Evolutionary conservation across 2,888 invertebrate species (phyloP).

Genomic region (Lordiphosa andalusiaca): DNA sequence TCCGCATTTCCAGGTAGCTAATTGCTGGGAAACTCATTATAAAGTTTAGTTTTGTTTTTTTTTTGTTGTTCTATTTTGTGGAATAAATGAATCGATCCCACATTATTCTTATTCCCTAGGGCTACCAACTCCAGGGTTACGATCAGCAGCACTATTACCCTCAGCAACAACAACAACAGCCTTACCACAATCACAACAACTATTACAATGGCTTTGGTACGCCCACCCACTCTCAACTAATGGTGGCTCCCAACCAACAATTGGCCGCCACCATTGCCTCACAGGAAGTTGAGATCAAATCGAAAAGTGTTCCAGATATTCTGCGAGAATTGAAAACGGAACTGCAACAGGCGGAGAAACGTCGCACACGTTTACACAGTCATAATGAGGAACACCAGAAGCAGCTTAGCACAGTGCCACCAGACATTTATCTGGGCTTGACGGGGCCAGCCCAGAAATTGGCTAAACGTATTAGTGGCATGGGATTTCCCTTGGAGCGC

Average conservation of each 20-base stretch:
- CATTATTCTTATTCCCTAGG: constrained; percentile 10
- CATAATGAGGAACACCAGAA: constrained; percentile 78
- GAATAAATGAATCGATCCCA: not conserved
- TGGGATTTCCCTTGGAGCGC: constrained; percentile 93
- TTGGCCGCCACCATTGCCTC: constrained; percentile 12
- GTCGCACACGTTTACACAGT: constrained; percentile 82
- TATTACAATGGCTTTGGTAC: constrained; percentile 62
- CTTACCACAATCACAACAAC: constrained; percentile 78
- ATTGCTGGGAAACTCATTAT: constrained; percentile 13
- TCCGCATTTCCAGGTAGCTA: constrained; percentile 30
- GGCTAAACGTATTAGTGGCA: constrained; percentile 88
- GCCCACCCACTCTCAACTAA: constrained; percentile 28
- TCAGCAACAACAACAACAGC: constrained; percentile 35
- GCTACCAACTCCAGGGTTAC: constrained; percentile 48
- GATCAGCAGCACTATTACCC: constrained; percentile 45
- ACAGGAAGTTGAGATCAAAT: constrained; percentile 75
- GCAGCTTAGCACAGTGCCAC: constrained; percentile 13
- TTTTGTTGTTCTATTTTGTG: not conserved
- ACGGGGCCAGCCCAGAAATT: constrained; percentile 83
- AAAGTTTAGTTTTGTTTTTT: not conserved
- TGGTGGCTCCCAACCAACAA: constrained; percentile 6
- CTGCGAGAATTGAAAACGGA: constrained; percentile 88
- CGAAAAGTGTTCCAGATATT: constrained; percentile 88
- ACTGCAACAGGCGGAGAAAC: constrained; percentile 81
- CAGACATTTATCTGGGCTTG: constrained; percentile 48